Base-by-base conservation (phyloP, 2,113 vertebrate genomes). In the Phrynosoma blainvillii region DNA sequence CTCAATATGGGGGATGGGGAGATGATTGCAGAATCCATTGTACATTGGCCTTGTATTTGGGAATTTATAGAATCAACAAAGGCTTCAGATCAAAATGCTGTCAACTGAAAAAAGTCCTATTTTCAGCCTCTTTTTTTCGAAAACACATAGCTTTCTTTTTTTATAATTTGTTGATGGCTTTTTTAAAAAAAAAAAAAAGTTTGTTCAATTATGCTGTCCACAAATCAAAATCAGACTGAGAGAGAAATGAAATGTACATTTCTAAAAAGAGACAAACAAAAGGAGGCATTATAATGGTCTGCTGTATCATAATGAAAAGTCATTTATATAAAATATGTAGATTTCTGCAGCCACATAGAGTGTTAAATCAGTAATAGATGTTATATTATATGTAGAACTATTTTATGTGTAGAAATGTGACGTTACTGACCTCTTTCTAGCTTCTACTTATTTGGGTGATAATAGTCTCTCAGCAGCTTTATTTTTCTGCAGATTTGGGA, bases 21-120 rank as follows among this genome's bases (percentile, higher is more conserved):
- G 68, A 89, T 0, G 0, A 76, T 32, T 36, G 20, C 85, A 93
- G 89, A 85, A 76, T 91, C 36, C 71, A 77, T 78, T 92, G 89
- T 40, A 82, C 85, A 84, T 7, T 3, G 10, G 21, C 8, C 70
- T 90, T 80, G 75, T 47, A 68, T 90, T 79, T 79, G 25, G 80
- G 71, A 30, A 62, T 84, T 74, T 82, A 71, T 27, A 87, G 76
- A 88, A 88, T 27, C 93, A 92, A 90, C 66, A 82, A 6, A 65
- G 84, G 92, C 40, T 85, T 84, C 83, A 85, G 76, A 89, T 68
- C 0, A 52, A 82, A 1, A 9, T 3, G 36, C 79, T 84, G 9
- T 70, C 90, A 88, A 27, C 5, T 3, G 52, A 76, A n/a, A 16
- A 84, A 82, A 12, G 32, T 9, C 1, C 42, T 3, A 54, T 1